Base-by-base conservation (phyloP, 2,113 vertebrate species). In the Apaloderma vittatum region DNA sequence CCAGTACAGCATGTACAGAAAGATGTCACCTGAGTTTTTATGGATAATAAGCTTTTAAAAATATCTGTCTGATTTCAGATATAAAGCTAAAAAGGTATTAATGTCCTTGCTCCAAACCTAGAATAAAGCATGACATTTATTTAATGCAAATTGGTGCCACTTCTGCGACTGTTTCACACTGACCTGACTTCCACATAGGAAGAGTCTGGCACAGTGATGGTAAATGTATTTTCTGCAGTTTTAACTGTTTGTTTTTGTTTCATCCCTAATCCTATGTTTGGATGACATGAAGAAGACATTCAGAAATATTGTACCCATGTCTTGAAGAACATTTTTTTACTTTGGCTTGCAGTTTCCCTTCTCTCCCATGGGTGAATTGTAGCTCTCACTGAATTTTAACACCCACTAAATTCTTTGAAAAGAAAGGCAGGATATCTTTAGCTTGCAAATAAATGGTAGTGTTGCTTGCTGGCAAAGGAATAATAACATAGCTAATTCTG, bases 21-120 rank as follows among this genome's bases (percentile, higher is more conserved):
- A 73, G 43, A 83, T 74, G 46, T 78, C 88, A 59, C 90, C 14
- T 52, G 72, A 37, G 67, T 59, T 93, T 96, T 88, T 52, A 80
- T 0, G 0, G 46, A 88, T 86, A 86, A 93, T 74, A 93, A 86
- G 82, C 49, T 90, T 86, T 90, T 58, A 8, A 34, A 90, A 92
- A 92, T 80, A 88, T 62, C 46, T 46, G 24, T 81, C 66, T 86
- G 51, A 73, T 71, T 95, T 83, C 40, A 94, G 46, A 73, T 59
- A 93, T 15, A 73, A 95, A 87, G 34, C 58, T 79, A 74, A 93
- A 82, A 94, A 83, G 11, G 51, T 54, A 59, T 51, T 86, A 73
- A 88, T 83, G 67, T 88, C 72, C 92, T 93, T 96, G 26, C 78
- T 92, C 37, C 85, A 90, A 92, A 86, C 63, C 81, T 76, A 58